A percentile compares a stretch with the other conserved stretches of the same genome.
Conservation (phyloP, 30 jellyfish, hydroid and myxozoan genomes). For the Catostylus mosaicus region DNA sequence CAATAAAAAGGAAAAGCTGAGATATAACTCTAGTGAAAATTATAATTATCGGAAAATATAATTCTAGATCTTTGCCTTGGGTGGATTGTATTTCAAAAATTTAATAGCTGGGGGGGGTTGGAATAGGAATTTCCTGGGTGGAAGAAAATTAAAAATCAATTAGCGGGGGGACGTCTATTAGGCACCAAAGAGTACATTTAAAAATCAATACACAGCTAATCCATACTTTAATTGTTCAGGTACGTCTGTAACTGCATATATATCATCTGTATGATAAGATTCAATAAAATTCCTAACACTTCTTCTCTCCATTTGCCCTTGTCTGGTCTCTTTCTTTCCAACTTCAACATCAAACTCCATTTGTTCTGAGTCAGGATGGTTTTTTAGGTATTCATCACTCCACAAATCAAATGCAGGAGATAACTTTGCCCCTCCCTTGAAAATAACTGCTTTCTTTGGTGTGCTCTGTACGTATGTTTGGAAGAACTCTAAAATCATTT, state of each 20-base stretch:
- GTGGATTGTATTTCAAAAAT: no score
- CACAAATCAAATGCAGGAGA: conserved; percentile 82
- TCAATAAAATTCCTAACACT: conserved; percentile 68
- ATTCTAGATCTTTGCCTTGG: no score
- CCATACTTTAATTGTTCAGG: conserved; percentile 76
- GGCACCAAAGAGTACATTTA: no score
- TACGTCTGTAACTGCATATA: conserved; percentile 84
- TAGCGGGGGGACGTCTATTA: no score
- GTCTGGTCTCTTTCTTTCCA: conserved; percentile 78
- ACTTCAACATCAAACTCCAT: conserved; percentile 80
- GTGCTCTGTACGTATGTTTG: conserved; percentile 49
- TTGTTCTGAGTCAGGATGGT: conserved; percentile 73
- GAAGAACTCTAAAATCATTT: conserved; percentile 64
- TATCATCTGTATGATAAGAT: conserved; percentile 61
- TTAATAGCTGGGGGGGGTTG: no score
- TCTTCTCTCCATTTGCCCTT: conserved; percentile 63
- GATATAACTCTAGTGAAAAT: no score
- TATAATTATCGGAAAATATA: no score
- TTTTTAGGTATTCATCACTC: conserved; percentile 72
- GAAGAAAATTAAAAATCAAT: no score
- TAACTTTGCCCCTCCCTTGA: conserved; percentile 84
- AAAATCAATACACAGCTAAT: neutral
- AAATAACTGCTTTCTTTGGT: conserved; percentile 79
- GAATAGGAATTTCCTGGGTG: no score
- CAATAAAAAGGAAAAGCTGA: no score